These are phyloP conservation scores for Gasterosteus nipponicus DNA, from an alignment of 2,113 vertebrate genomes.

Conservation along the genomic window DNA sequence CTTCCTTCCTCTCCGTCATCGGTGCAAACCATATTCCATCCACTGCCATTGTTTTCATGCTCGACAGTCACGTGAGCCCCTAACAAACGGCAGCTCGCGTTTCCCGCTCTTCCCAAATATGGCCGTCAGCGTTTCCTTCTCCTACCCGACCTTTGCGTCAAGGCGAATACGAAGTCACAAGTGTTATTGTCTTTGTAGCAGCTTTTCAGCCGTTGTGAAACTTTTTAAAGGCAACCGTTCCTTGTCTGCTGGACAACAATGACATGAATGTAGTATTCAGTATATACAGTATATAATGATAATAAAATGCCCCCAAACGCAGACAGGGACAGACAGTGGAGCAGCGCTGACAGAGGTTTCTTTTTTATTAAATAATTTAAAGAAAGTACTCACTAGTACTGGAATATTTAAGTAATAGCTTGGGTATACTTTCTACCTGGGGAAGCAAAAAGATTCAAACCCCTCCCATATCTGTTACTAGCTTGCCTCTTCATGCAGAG, in stretches of 20 bases:
- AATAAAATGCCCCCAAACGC: neutral
- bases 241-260: neutral
- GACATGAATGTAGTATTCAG: neutral
- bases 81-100: conserved; percentile 13
- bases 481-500: neutral
- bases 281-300: neutral
- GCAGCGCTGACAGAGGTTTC: neutral
- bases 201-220: neutral
- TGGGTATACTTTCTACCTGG: too few relatives aligned
- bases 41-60: conserved; percentile 57
- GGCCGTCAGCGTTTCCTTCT: conserved; percentile 21
- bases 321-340: neutral
- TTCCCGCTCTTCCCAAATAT: conserved; percentile 58
- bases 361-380: neutral
- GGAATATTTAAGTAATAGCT: neutral
- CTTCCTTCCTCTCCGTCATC: conserved; percentile 64
- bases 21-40: conserved; percentile 38
- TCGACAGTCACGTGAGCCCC: conserved; percentile 18
- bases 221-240: neutral
- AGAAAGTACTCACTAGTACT: neutral
- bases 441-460: neutral
- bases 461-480: neutral
- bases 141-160: conserved; percentile 29
- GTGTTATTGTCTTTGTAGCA: conserved; percentile 19
- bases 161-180: conserved; percentile 13